Conservation (phyloP, 2,797 vertebrate genomes). For the Aplochiton taeniatus region DNA sequence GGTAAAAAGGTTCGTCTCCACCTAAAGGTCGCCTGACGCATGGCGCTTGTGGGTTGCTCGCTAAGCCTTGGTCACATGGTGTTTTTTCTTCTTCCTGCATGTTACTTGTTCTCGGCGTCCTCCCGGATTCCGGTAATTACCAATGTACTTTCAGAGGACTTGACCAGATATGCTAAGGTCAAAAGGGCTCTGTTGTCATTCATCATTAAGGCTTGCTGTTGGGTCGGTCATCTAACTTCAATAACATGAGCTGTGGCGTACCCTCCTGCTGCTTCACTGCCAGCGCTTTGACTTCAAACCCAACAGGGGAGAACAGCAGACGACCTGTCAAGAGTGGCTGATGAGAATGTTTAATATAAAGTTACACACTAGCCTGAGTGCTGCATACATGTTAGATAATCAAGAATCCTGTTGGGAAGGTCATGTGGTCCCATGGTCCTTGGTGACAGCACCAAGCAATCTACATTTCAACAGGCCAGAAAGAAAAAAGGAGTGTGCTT, state of each 20-base stretch:
- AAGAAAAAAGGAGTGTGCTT: slow-evolving; percentile 38
- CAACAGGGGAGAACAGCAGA: slow-evolving; percentile 35
- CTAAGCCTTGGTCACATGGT: not conserved
- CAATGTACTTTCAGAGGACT: not conserved
- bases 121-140: not conserved
- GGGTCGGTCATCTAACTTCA: slow-evolving; percentile 14
- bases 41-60: not conserved
- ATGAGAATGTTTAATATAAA: slow-evolving; percentile 38
- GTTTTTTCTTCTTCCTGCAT: not conserved
- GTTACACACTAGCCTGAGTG: slow-evolving; percentile 31
- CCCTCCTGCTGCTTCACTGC: slow-evolving; percentile 44
- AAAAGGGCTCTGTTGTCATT: slow-evolving; percentile 38
- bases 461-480: slow-evolving; percentile 21
- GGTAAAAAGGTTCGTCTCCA: slow-evolving; percentile 11
- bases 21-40: slow-evolving; percentile 30
- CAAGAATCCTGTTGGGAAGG: slow-evolving; percentile 35
- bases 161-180: slow-evolving; percentile 6
- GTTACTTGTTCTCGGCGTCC: slow-evolving; percentile 5
- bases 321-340: slow-evolving; percentile 28
- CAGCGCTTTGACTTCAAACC: slow-evolving; percentile 27
- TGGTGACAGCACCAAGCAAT: slow-evolving; percentile 9
- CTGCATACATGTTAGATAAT: slow-evolving; percentile 31
- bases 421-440: not conserved
- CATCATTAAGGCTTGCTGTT: slow-evolving; percentile 30
- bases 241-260: slow-evolving; percentile 33